phyloP scores from a whole-genome alignment of 2,888 invertebrate genomes.

The Oscheius sp. region DNA sequence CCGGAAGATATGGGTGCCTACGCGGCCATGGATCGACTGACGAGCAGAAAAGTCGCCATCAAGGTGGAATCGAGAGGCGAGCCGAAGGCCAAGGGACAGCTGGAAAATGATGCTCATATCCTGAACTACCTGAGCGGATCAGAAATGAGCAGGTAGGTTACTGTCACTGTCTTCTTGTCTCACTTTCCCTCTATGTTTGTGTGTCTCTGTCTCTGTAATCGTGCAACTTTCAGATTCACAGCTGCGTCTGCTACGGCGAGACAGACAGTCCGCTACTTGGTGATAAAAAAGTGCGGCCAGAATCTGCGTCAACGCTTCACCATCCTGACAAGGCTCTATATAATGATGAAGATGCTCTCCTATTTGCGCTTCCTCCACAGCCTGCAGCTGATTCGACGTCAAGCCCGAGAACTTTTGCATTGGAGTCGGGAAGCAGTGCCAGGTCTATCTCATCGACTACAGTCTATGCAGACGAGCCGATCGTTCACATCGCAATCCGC shows the following conservation, averaged over 20 bases:
- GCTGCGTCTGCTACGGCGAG: not conserved
- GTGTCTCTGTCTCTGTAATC: not conserved
- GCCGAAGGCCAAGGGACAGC: too few species aligned
- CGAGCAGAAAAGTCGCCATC: not conserved
- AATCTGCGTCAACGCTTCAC: conserved; percentile 59
- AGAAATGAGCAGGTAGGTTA: not conserved
- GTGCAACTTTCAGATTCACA: not conserved
- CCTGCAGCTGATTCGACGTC: conserved; percentile 59
- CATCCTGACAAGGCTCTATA: conserved; percentile 52
- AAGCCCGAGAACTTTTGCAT: conserved; percentile 66
- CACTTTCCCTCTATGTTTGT: not conserved
- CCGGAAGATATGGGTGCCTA: conserved; percentile 50
- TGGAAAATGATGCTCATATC: too few species aligned
- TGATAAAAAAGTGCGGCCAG: conserved; percentile 58
- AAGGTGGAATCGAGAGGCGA: conserved; percentile 1
- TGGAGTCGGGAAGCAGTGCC: conserved; percentile 37
- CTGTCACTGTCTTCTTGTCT: not conserved
- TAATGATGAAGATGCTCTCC: conserved; percentile 51
- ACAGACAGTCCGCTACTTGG: conserved; percentile 14
- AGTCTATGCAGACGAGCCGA: conserved; percentile 47
- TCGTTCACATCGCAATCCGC: conserved; percentile 12
- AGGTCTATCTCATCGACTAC: conserved; percentile 52
- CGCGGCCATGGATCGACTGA: not conserved
- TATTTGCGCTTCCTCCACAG: conserved; percentile 52
- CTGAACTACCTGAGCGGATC: too few species aligned